Evolutionary conservation across 1,140 invertebrate genomes (phyloP), one percentile per base, ranked within the genome.

Genomic region (Antheraea mylitta): DNA sequence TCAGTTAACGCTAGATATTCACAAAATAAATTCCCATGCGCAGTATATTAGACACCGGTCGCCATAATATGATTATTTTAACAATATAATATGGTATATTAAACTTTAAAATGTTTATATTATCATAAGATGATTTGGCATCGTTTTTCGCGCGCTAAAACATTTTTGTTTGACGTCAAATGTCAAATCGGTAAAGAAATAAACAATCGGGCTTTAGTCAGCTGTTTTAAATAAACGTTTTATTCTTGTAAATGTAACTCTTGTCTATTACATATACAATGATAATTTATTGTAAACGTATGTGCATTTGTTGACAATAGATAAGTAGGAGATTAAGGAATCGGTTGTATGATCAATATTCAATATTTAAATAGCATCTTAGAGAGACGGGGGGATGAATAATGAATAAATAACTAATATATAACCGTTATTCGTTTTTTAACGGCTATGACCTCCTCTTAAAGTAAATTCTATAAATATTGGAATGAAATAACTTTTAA

Each of bases 291-390:
- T 60, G 7, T 22, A 19, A 60, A 60, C 13, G 18, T 63, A 76
- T 73, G 75, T 67, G 69, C 75, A 76, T 76, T 71, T 67, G 16
- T 45, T 70, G 53, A 73, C 72, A 76, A 76, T 71, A 71, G 75
- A 18, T 76, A 71, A 76, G 37, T 61, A 69, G 62, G 58, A 53
- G 71, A 53, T 53, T 13, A 53, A 13, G 45, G 45, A 76, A 76
- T 76, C 69, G 60, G 64, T 74, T 69, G 59, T 37, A 42, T 70
- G 65, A 76, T 73, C 74, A 76, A 76, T 76, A 76, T 76, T 73
- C 71, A 76, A 67, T 70, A 67, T 58, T 53, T 59, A 60, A 58
- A 48, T 67, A 68, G 70, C 45, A 53, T 53, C 45, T 13, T 16
- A 53, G 13, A 13, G 45, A 53, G 45, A 53, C 45, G 70, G 71